Conservation (phyloP, 1,140 invertebrate genomes). For the Nephila pilipes region DNA sequence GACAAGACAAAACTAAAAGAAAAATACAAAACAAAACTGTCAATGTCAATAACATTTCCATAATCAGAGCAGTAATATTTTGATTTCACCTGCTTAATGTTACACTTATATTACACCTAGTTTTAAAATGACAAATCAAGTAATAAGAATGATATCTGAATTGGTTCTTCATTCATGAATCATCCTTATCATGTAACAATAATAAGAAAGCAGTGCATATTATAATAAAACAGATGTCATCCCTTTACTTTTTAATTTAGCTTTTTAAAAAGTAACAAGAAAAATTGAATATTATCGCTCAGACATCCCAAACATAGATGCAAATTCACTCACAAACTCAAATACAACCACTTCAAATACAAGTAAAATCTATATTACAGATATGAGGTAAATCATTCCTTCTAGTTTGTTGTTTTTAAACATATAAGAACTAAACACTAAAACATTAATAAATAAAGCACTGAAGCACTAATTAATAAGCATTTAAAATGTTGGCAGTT, state of each 20-base stretch:
- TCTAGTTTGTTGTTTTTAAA: neutral
- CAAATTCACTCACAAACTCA: neutral
- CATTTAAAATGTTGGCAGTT: slow-evolving; percentile 46
- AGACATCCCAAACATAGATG: neutral
- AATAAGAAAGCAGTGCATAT: neutral
- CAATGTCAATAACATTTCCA: neutral
- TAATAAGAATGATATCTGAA: neutral
- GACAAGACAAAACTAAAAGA: neutral
- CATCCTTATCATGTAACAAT: neutral
- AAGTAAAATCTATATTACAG: slow-evolving; percentile 17
- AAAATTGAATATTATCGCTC: neutral
- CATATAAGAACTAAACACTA: slow-evolving; percentile 18
- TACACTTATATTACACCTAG: neutral
- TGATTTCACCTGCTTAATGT: neutral
- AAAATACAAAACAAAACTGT: neutral
- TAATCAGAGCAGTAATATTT: neutral
- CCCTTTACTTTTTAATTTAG: neutral
- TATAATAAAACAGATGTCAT: neutral
- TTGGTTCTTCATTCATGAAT: neutral
- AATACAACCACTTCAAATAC: neutral
- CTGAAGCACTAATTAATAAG: slow-evolving; percentile 36
- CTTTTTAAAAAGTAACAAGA: no score
- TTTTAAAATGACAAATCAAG: neutral
- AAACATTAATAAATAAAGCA: slow-evolving; percentile 55
- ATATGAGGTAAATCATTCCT: neutral